Base-by-base conservation (phyloP, 1,140 invertebrate species). In the Leptonema lineaticorne region DNA sequence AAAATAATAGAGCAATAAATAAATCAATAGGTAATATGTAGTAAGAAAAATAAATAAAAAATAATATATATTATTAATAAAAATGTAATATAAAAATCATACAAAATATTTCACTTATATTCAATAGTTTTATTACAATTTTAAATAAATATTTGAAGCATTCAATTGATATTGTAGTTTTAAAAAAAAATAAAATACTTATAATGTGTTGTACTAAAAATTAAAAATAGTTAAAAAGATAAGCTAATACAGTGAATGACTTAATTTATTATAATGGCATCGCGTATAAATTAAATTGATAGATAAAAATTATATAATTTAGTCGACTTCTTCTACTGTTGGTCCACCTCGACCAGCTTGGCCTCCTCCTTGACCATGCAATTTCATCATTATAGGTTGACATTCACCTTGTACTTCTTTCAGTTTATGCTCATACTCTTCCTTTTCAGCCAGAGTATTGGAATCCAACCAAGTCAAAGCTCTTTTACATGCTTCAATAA, bases 351-450 rank as follows among this genome's bases (percentile, higher is more conserved):
- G 75, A 11, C 79, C 81, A 0, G 74, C 73, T 11, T 62, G 79
- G 0, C 75, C 75, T 24, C 74, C 72, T 22, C 78, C 81, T 33
- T 81, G 82, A 60, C 86, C 86, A 72, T 92, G 90, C 5, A 93
- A 74, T 75, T 92, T 93, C 73, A 88, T 84, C 88, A 94, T 92
- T 41, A 91, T 84, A 0, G 90, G 89, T 28, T 85, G 81, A 69
- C 89, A 92, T 3, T 88, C 82, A n/a, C 79, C 79, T 74, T 92
- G 90, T 5, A 91, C 77, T 28, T 90, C 86, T 72, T 92, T 90
- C 62, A 92, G 76, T 69, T 88, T 89, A 69, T 90, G 81, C 65
- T 92, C 91, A 69, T 87, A 89, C 72, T 94, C 91, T 7, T 90
- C 87, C 72, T 91, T 90, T 64, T 91, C 87, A 0, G 92, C 92